Evolutionary conservation across 2,797 vertebrate species (phyloP).

Genomic region (Rhynchonycteris naso): DNA sequence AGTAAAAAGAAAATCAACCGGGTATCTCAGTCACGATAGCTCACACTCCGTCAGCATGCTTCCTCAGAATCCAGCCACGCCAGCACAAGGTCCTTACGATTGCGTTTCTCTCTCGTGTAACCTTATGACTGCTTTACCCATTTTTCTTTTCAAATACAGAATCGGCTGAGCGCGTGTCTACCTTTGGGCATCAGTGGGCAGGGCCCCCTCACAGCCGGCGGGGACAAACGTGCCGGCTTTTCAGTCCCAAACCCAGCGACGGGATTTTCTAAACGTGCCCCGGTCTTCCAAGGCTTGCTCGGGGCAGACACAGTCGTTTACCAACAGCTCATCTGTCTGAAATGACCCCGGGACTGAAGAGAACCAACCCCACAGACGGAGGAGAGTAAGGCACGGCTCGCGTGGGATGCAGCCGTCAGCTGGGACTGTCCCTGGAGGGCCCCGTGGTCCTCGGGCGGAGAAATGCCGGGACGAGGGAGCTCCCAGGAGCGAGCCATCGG

Average conservation of each 20-base stretch:
- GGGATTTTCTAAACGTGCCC: not conserved
- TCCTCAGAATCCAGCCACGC: not conserved
- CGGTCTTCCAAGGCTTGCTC: not conserved
- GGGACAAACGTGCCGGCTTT: not conserved
- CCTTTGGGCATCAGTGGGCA: not conserved
- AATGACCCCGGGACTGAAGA: not conserved
- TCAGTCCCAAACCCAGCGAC: conserved; percentile 13
- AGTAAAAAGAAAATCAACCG: not conserved
- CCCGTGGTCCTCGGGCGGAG: not conserved
- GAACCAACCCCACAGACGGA: not conserved
- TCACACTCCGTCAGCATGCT: not conserved
- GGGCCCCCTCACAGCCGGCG: not conserved
- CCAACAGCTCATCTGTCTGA: not conserved
- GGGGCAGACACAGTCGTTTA: not conserved
- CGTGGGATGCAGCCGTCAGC: fast-evolving
- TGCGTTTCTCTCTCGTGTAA: not conserved
- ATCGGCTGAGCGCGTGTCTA: not conserved
- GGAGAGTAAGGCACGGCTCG: not conserved
- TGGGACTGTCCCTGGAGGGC: not conserved
- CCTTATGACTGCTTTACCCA: not conserved
- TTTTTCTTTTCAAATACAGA: conserved; percentile 7
- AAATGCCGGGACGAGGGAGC: too few relatives aligned
- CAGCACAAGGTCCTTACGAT: not conserved
- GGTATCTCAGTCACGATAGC: not conserved
- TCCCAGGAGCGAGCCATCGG: not conserved